Conservation (phyloP, 2,797 vertebrate species). For the Rhinophrynus dorsalis region DNA sequence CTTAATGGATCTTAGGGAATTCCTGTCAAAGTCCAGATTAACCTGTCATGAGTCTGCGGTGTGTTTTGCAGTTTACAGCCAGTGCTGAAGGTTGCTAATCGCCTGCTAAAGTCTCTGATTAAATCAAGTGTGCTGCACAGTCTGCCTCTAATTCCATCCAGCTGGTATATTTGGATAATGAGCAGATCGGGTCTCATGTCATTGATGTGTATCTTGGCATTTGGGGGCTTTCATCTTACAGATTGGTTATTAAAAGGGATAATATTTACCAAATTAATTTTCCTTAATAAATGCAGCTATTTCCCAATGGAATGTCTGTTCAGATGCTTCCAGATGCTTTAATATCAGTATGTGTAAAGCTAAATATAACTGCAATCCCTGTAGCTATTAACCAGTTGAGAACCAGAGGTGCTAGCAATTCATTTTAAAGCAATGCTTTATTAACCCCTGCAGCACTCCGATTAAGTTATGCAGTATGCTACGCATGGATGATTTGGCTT, state of each 20-base stretch:
- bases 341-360: not conserved
- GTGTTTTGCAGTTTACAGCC: conserved; percentile 1
- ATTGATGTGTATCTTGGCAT: not conserved
- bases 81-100: conserved; percentile 9
- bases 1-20: conserved; percentile 17
- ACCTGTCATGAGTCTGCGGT: not conserved
- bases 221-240: not conserved
- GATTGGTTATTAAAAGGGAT: conserved; percentile 17
- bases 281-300: not conserved
- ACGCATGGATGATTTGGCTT: not conserved
- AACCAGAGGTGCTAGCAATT: too few species aligned
- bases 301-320: not conserved
- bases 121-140: conserved; percentile 18
- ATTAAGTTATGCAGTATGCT: not conserved
- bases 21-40: conserved; percentile 22
- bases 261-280: conserved; percentile 7
- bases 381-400: not conserved
- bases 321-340: not conserved
- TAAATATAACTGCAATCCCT: not conserved
- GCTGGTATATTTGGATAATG: conserved; percentile 22
- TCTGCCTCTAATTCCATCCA: conserved; percentile 13
- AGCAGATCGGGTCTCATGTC: not conserved
- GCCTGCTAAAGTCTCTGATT: conserved; percentile 20
- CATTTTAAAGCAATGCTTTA: too few species aligned
- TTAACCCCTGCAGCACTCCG: too few species aligned